Conservation (phyloP, 2,888 invertebrate genomes). For the Leptinotarsa juncta region DNA sequence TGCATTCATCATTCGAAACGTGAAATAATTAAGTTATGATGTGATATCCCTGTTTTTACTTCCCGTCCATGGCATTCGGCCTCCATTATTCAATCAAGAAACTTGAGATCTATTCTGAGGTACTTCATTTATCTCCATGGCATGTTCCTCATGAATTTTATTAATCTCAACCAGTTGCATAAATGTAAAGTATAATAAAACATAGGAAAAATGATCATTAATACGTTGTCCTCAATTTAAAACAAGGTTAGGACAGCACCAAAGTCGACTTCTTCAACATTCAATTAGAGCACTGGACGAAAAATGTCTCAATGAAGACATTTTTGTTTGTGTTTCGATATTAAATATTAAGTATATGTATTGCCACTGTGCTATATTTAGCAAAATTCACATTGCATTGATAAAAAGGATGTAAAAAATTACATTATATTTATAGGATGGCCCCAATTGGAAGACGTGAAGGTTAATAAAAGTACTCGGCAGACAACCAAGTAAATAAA, state of each 20-base stretch:
- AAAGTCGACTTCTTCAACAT: slow-evolving; percentile 1
- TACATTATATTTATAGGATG: slow-evolving; percentile 1
- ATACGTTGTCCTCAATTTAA: slow-evolving; percentile 1
- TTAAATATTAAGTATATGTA: neutral
- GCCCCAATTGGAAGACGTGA: neutral
- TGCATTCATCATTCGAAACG: too few relatives aligned
- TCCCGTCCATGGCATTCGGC: neutral
- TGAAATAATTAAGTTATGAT: too few relatives aligned
- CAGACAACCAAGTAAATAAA: too few relatives aligned
- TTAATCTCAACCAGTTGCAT: neutral
- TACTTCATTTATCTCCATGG: neutral
- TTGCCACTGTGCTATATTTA: neutral
- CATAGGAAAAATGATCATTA: neutral
- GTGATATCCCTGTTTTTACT: too few relatives aligned
- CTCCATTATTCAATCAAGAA: slow-evolving; percentile 7
- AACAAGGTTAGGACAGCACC: neutral
- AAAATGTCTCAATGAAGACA: neutral
- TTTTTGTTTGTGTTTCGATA: neutral
- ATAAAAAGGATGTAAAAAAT: slow-evolving; percentile 13
- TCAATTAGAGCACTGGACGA: neutral
- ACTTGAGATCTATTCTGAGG: slow-evolving; percentile 3
- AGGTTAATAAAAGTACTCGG: neutral
- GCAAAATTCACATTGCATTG: neutral
- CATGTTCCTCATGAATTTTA: neutral
- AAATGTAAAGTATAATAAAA: neutral